Conservation (phyloP, 23 tunicate genomes). For the Halocynthia aurantium region DNA sequence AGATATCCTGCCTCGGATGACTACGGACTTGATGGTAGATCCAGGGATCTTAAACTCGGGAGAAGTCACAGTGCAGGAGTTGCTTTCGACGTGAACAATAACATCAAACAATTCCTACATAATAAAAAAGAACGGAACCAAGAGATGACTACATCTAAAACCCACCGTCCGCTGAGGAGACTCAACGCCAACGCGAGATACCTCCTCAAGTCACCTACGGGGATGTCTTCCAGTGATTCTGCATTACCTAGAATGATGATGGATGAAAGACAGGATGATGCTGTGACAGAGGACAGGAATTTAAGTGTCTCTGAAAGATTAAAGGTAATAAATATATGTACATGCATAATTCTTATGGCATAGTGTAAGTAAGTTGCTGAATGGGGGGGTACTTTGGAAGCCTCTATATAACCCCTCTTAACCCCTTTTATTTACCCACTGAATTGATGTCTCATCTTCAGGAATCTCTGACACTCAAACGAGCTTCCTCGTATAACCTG, state of each 20-base stretch:
- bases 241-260: too few species aligned
- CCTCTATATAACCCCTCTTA: neutral
- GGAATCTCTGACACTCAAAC: slow-evolving; percentile 11
- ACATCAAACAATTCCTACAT: slow-evolving; percentile 18
- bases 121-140: slow-evolving; percentile 18
- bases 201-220: slow-evolving; percentile 7
- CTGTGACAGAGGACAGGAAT: too few species aligned
- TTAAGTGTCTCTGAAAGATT: too few species aligned
- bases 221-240: too few species aligned
- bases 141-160: neutral
- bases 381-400: neutral
- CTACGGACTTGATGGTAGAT: too few species aligned
- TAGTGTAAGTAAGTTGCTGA: too few species aligned
- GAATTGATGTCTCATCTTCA: neutral
- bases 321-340: too few species aligned
- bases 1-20: too few species aligned
- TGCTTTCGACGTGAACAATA: slow-evolving; percentile 20
- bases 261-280: too few species aligned
- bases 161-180: slow-evolving; percentile 20
- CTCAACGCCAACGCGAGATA: slow-evolving; percentile 26
- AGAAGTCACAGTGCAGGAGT: slow-evolving; percentile 22
- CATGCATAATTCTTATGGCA: too few species aligned
- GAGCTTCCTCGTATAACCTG: slow-evolving; percentile 11
- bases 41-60: neutral
- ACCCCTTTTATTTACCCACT: too few species aligned